Evolutionary conservation across 2,797 vertebrate genomes (phyloP).

Genomic region (Buceros bicornis): DNA sequence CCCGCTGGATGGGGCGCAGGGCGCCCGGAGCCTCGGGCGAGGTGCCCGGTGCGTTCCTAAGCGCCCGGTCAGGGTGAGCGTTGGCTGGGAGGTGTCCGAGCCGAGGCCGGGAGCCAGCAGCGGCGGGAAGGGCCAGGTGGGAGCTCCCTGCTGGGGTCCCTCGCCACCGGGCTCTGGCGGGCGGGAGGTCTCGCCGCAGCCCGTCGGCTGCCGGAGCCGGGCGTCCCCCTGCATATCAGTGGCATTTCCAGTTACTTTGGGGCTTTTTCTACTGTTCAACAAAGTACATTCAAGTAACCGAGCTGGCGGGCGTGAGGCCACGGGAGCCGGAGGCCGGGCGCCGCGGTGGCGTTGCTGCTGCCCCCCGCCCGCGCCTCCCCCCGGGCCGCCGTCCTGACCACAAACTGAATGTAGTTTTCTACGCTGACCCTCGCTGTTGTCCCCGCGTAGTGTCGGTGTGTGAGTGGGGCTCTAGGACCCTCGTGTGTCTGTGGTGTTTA

Average conservation of each 20-base stretch:
- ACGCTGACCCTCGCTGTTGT: background rate
- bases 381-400: background rate
- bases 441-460: background rate
- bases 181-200: background rate
- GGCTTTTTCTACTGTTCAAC: background rate
- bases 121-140: rapidly evolving
- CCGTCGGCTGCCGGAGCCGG: no score
- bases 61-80: rapidly evolving
- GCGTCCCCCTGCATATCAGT: background rate
- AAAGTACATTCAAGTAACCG: background rate
- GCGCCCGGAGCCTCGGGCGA: rapidly evolving
- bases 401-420: conserved; percentile 52
- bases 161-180: rapidly evolving
- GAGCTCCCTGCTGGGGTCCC: background rate
- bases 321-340: background rate
- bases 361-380: rapidly evolving
- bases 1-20: background rate
- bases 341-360: rapidly evolving
- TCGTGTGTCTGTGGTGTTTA: rapidly evolving
- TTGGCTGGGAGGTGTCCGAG: background rate
- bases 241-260: background rate
- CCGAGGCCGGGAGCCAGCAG: rapidly evolving
- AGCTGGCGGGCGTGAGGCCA: background rate
- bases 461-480: background rate
- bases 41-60: background rate